Evolutionary conservation across 53 echinoderm and acorn worm species (phyloP).

Genomic region (Henricia sp.): DNA sequence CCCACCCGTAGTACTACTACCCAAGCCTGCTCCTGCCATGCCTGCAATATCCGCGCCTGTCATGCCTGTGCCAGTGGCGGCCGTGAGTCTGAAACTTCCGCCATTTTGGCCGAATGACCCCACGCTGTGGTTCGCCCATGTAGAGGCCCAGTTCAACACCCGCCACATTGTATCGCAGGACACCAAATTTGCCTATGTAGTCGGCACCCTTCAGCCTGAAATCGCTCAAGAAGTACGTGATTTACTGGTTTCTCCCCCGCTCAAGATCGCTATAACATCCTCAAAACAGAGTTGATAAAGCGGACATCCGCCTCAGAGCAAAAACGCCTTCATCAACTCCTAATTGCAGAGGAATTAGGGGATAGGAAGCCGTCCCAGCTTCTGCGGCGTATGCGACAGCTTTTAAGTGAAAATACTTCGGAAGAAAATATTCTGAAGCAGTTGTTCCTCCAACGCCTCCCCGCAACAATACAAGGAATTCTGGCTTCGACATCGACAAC

Average conservation of each 20-base stretch:
- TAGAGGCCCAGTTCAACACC: conserved; percentile 24
- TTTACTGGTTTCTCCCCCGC: conserved; percentile 17
- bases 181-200: conserved; percentile 24
- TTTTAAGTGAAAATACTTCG: background rate
- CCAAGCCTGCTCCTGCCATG: too few relatives aligned
- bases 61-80: background rate
- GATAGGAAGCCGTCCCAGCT: conserved; percentile 56
- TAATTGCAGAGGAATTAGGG: conserved; percentile 27
- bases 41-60: too few relatives aligned
- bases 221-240: conserved; percentile 41
- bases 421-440: too few relatives aligned
- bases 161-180: background rate
- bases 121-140: conserved; percentile 26
- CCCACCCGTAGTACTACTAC: too few relatives aligned
- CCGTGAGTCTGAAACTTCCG: conserved; percentile 17
- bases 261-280: background rate
- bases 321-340: background rate
- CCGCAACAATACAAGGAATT: background rate
- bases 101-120: conserved; percentile 30
- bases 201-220: conserved; percentile 1
- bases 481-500: conserved; percentile 1
- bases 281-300: conserved; percentile 10
- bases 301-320: too few relatives aligned
- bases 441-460: conserved; percentile 18
- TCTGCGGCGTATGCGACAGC: conserved; percentile 11